A percentile compares a stretch with the other conserved stretches of the same genome.
Evolutionary conservation across 2,113 vertebrate species (phyloP).

Genomic region (Ranitomeya imitator): DNA sequence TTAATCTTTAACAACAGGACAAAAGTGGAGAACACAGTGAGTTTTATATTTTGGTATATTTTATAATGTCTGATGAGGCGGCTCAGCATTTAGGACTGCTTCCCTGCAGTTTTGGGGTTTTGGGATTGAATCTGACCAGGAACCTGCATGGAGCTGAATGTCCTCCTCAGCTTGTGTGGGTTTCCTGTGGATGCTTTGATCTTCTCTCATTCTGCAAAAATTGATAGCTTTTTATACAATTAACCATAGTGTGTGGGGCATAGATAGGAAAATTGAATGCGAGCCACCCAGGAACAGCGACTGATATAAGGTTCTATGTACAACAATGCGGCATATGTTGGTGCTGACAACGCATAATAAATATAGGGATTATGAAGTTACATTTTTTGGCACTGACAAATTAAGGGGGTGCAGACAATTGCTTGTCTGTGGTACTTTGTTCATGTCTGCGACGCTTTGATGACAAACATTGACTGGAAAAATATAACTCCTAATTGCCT

Average conservation of each 20-base stretch:
- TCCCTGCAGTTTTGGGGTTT: background rate
- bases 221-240: background rate
- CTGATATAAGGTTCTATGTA: background rate
- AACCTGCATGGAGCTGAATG: too few species aligned
- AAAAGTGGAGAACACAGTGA: too few species aligned
- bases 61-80: too few species aligned
- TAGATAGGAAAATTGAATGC: background rate
- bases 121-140: too few species aligned
- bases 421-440: background rate
- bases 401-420: background rate
- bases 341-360: background rate
- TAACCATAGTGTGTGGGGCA: background rate
- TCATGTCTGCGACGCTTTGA: background rate
- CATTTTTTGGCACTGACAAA: too few species aligned
- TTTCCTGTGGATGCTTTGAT: too few species aligned
- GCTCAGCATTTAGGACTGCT: too few species aligned
- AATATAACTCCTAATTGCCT: conserved; percentile 13
- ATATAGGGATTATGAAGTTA: background rate
- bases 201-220: too few species aligned
- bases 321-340: background rate
- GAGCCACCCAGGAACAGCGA: background rate
- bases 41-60: too few species aligned
- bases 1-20: too few species aligned
- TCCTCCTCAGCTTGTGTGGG: too few species aligned
- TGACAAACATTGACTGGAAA: background rate